Evolutionary conservation across 2,888 invertebrate species (phyloP).

Genomic region (Azorinus chamasolen): DNA sequence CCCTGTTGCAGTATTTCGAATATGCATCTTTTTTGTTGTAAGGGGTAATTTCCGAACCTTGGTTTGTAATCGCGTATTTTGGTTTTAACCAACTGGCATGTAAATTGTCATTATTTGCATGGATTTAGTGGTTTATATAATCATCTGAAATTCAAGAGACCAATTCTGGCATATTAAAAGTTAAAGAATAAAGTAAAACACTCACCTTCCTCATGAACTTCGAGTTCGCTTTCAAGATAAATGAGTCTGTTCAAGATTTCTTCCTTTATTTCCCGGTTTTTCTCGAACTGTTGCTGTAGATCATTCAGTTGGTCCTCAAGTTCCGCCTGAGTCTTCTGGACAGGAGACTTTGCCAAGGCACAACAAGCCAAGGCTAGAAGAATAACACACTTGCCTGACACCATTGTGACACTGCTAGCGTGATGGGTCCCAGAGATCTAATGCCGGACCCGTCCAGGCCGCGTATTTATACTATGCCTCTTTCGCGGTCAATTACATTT

Average conservation of each 20-base stretch:
- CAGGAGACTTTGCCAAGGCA: slow-evolving; percentile 39
- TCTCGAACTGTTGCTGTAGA: slow-evolving; percentile 16
- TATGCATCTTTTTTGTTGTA: no score
- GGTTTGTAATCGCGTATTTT: no score
- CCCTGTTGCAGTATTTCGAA: no score
- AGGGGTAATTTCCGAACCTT: no score
- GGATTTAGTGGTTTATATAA: no score
- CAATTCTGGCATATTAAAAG: no score
- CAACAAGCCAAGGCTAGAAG: slow-evolving; percentile 49
- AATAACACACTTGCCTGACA: slow-evolving; percentile 62
- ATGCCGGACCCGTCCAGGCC: not conserved
- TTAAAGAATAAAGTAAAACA: not conserved
- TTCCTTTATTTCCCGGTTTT: slow-evolving; percentile 23
- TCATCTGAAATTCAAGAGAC: no score
- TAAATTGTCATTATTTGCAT: no score
- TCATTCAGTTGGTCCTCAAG: slow-evolving; percentile 23
- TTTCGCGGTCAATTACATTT: no score
- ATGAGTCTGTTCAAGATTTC: slow-evolving; percentile 36
- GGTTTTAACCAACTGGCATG: no score
- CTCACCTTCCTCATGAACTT: slow-evolving; percentile 45
- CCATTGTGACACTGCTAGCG: slow-evolving; percentile 58
- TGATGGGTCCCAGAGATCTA: slow-evolving; percentile 9
- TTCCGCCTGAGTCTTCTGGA: not conserved
- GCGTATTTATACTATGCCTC: no score
- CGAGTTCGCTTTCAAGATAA: slow-evolving; percentile 46